Conservation (phyloP, 2,888 invertebrate genomes). For the Beris chalybata region DNA sequence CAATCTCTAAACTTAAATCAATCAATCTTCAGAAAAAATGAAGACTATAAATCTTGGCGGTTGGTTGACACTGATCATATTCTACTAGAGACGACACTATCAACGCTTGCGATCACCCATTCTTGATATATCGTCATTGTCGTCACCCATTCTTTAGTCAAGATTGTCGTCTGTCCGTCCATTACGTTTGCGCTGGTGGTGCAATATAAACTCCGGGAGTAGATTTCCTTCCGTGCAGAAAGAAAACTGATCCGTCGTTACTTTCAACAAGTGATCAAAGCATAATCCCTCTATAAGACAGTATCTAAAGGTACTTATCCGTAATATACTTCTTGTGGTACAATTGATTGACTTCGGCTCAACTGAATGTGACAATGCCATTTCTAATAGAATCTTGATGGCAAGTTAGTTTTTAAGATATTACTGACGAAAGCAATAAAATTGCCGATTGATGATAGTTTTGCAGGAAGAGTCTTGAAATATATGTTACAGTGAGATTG, state of each 20-base stretch:
- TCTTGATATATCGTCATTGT: constrained; percentile 35
- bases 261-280: too few species aligned
- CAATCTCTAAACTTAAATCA: too few species aligned
- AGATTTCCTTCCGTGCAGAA: constrained; percentile 9
- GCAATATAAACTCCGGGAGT: constrained; percentile 21
- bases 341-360: constrained; percentile 26
- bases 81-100: constrained; percentile 36
- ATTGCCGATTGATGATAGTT: constrained; percentile 1
- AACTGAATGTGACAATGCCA: constrained; percentile 27
- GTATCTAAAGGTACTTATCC: too few species aligned
- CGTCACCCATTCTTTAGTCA: constrained; percentile 31
- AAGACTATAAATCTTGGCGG: constrained; percentile 34
- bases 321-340: neutral
- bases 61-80: constrained; percentile 35
- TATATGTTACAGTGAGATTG: too few species aligned
- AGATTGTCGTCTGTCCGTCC: constrained; percentile 30
- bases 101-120: constrained; percentile 33
- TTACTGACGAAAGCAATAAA: constrained; percentile 18
- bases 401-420: constrained; percentile 19
- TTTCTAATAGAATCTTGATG: constrained; percentile 26
- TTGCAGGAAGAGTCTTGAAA: too few species aligned
- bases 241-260: too few species aligned
- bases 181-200: constrained; percentile 7
- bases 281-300: too few species aligned
- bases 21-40: neutral